These are phyloP conservation scores for Trochalopteron elliotii DNA, from an alignment of 2,113 vertebrate species.

Conservation along the genomic window DNA sequence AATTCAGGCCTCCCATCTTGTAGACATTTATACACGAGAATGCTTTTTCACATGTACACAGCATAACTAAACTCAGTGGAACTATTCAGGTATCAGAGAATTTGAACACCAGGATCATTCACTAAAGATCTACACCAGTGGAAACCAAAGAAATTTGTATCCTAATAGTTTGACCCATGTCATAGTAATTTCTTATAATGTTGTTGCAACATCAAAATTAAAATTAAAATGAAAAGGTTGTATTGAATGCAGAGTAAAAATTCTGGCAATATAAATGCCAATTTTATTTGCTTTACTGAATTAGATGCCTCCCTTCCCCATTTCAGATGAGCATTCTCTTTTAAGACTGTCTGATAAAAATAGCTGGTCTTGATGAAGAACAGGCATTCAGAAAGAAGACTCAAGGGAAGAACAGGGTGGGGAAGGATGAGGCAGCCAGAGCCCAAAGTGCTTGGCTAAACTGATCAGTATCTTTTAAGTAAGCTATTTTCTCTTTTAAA, in stretches of 20 bases:
- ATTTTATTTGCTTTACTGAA: neutral
- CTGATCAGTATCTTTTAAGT: slow-evolving; percentile 1
- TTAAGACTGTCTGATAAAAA: slow-evolving; percentile 2
- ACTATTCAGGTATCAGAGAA: neutral
- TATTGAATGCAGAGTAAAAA: neutral
- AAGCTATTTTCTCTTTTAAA: slow-evolving; percentile 26
- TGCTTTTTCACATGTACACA: neutral
- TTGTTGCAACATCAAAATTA: neutral
- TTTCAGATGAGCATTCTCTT: slow-evolving; percentile 5
- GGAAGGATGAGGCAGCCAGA: neutral
- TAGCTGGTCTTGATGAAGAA: neutral
- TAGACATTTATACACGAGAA: neutral
- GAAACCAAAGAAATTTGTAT: neutral
- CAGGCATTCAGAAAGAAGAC: neutral
- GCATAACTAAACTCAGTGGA: neutral
- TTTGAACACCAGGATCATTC: neutral
- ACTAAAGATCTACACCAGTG: neutral
- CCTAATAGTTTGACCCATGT: neutral
- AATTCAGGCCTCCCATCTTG: neutral
- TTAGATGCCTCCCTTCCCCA: neutral
- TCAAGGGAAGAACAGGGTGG: neutral
- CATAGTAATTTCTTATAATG: neutral
- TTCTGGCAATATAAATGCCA: neutral
- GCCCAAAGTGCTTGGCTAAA: slow-evolving; percentile 43
- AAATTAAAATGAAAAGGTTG: neutral